Conservation (phyloP, 2,113 vertebrate genomes). For the Dinomys branickii region DNA sequence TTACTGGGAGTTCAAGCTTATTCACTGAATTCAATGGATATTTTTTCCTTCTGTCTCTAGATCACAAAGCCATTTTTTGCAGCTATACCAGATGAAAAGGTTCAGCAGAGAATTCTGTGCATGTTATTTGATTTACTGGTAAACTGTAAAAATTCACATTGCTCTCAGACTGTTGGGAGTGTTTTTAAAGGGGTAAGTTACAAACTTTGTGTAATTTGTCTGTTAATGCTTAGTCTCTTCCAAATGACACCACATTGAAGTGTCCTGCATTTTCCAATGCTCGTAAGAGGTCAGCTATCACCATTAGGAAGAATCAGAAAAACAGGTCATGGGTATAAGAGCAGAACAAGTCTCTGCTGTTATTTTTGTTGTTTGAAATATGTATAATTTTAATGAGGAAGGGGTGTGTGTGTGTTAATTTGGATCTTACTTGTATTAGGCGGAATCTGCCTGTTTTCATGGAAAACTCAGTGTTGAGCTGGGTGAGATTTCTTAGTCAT, state of each 20-base stretch:
- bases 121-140: conserved; percentile 93
- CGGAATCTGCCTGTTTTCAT: background rate
- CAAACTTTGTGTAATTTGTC: background rate
- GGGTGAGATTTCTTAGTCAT: background rate
- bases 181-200: conserved; percentile 95
- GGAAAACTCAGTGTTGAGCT: background rate
- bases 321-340: background rate
- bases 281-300: background rate
- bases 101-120: conserved; percentile 92
- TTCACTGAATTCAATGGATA: background rate
- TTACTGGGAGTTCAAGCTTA: background rate
- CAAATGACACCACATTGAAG: background rate
- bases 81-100: conserved; percentile 87
- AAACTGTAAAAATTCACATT: conserved; percentile 87
- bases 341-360: background rate
- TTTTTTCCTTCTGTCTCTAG: conserved; percentile 82
- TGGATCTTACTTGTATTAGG: background rate
- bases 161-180: conserved; percentile 89
- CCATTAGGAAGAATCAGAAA: background rate
- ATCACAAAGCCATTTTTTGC: conserved; percentile 94
- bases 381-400: background rate
- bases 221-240: background rate
- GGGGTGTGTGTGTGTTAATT: background rate
- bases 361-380: background rate
- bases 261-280: background rate